Base-by-base conservation (phyloP, 2,797 vertebrate species). In the Paedocypris micromegethes region DNA sequence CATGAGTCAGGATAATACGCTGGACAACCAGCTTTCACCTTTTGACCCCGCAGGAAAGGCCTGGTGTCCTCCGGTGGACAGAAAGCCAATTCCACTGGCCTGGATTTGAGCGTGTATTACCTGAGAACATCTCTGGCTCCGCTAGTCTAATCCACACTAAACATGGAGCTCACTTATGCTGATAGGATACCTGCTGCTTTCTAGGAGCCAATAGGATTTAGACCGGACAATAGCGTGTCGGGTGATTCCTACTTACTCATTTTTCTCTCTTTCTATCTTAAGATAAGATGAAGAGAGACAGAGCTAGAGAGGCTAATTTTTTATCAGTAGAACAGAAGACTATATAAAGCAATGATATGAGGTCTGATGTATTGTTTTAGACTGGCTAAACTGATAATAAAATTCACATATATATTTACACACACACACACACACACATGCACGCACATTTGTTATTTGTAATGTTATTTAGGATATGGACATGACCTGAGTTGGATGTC, bases 131-230 rank as follows among this genome's bases (percentile, higher is more conserved):
- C 74, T 74, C 56, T 68, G 49, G 58, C 70, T 55, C 68, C 6
- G 52, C 61, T 54, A 48, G 57, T 66, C 58, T 82, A 81, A 83
- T 81, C 77, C 69, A 39, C 63, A 53, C 69, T 82, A 78, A 80
- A 79, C 57, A 68, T 58, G 55, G 66, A 73, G 54, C 75, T 68
- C 64, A 71, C 52, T 72, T 66, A 70, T 53, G 52, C 53, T 77
- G 77, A 80, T 78, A 76, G 78, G 80, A 76, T 64, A 72, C 71
- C 74, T 75, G 77, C 70, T 76, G 70, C 71, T 76, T n/a, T n/a
- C 38, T 50, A 50, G 40, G 38, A 78, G 67, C 81, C 77, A 80
- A 82, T 77, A 66, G 69, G 23, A 6, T 40, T 40, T 61, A 49
- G 6, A 49, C 41, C 43, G 69, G 42, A 46, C 9, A 54, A 52